Evolutionary conservation across 2,888 invertebrate genomes (phyloP).

Genomic region (Hydriomena furcata): DNA sequence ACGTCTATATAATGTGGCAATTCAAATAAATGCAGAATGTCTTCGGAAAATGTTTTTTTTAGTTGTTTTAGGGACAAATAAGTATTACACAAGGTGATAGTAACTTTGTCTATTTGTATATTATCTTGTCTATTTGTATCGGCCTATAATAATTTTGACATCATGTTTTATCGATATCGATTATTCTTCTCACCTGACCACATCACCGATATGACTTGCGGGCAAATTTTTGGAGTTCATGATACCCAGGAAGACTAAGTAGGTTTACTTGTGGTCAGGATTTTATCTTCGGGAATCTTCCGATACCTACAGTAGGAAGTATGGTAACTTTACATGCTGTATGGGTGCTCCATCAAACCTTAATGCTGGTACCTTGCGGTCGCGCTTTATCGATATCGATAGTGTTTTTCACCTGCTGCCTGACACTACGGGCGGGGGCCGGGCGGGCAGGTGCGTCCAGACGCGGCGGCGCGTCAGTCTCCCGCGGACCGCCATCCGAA

Average conservation of each 20-base stretch:
- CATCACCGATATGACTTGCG: constrained; percentile 55
- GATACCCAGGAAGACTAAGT: no score
- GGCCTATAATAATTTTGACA: constrained; percentile 21
- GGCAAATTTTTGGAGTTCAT: constrained; percentile 39
- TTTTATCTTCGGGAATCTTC: no score
- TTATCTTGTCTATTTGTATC: not conserved
- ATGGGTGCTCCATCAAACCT: constrained; percentile 20
- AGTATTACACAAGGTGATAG: no score
- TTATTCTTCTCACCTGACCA: constrained; percentile 59
- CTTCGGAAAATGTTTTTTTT: no score
- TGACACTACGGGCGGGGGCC: constrained; percentile 62
- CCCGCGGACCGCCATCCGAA: constrained; percentile 66
- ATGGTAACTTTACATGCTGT: constrained; percentile 8
- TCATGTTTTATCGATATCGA: constrained; percentile 69
- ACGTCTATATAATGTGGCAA: no score
- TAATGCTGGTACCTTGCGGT: constrained; percentile 32
- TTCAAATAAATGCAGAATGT: no score
- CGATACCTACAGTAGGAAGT: no score
- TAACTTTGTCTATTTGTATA: no score
- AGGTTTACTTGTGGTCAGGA: no score
- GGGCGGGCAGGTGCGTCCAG: constrained; percentile 77
- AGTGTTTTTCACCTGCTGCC: constrained; percentile 61
- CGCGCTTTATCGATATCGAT: constrained; percentile 71
- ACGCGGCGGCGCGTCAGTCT: constrained; percentile 81
- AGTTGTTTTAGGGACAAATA: no score